Base-by-base conservation (phyloP, 2,113 vertebrate species). In the Regulus satrapa region DNA sequence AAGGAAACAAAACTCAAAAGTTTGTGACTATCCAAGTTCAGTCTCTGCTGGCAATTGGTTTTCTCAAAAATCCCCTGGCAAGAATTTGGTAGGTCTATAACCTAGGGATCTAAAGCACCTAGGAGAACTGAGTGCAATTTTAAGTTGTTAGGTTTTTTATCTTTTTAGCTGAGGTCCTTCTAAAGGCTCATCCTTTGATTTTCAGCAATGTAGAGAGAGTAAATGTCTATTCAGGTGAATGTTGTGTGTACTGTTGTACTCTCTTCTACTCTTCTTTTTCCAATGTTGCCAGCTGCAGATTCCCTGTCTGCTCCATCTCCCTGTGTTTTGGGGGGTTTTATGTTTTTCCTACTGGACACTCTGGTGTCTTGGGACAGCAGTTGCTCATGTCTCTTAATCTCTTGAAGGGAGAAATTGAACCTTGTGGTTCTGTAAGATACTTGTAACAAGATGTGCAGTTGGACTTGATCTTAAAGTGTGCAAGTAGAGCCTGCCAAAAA, bases 201-300 rank as follows among this genome's bases (percentile, higher is more conserved):
- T 89, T 59, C 25, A 46, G 45, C 32, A 80, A 29, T 0, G 0
- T 5, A 6, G 12, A 34, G 66, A 82, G 26, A 52, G 48, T 4
- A 45, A 41, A 67, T 28, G 3, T 46, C 25, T 15, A 1, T 75
- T 83, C 24, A 26, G 25, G 41, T 69, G 31, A 58, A 26, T 23
- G 13, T 15, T 83, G 12, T 8, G 7, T 58, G 9, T 41, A 34
- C 25, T 5, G 3, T 56, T 76, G 6, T 69, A 6, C 8, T 66
- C 6, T 56, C 14, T 54, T 61, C 25, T 46, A 46, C 20, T 46
- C 14, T 34, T 46, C 18, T 59, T 68, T 89, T 59, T 69, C 18
- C 34, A 26, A 0, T 36, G 31, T 64, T 82, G 19, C 28, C 14
- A 78, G 49, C 48, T 83, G 64, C 24, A 74, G 45, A 54, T 48